A percentile compares a stretch with the other conserved stretches of the same genome.
Conservation (phyloP, 2,888 invertebrate genomes). For the Drosophila yooni region DNA sequence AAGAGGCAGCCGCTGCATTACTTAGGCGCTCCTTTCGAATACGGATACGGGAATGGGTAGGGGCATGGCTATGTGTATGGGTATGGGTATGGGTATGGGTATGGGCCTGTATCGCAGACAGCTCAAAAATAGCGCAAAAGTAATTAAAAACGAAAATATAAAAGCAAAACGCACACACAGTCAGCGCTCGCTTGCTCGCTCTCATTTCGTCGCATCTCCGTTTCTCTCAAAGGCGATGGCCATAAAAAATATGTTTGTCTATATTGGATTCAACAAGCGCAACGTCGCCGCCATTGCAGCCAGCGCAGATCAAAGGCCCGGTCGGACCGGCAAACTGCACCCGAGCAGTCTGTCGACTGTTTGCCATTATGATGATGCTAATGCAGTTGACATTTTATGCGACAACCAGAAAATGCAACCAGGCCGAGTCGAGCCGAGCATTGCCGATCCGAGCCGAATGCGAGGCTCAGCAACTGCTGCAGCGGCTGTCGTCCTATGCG, state of each 20-base stretch:
- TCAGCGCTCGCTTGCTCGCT: conserved; percentile 4
- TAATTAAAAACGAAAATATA: conserved; percentile 78
- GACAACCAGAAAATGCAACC: conserved; percentile 54
- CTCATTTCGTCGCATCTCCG: conserved; percentile 22
- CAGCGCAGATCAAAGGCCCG: conserved; percentile 61
- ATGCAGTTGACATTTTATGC: conserved; percentile 79
- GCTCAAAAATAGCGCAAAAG: conserved; percentile 79
- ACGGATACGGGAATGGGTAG: background rate
- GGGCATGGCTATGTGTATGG: background rate
- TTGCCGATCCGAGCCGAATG: conserved; percentile 17
- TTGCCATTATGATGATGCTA: conserved; percentile 77
- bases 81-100: background rate
- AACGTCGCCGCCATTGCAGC: conserved; percentile 53
- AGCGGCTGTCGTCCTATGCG: conserved; percentile 3
- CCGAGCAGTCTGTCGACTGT: conserved; percentile 59
- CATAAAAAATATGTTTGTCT: conserved; percentile 69
- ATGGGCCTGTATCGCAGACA: conserved; percentile 54
- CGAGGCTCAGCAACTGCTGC: conserved; percentile 29
- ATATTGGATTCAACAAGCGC: conserved; percentile 79
- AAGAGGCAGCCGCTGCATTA: conserved; percentile 61
- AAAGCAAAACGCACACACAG: conserved; percentile 61
- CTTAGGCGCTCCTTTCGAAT: conserved; percentile 29
- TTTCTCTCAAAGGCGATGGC: conserved; percentile 25
- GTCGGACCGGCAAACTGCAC: conserved; percentile 30
- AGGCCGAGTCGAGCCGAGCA: conserved; percentile 9